A percentile compares a stretch with the other conserved stretches of the same genome.
phyloP scores from a whole-genome alignment of 2,888 invertebrate genomes.

The Cephus pulcher region DNA sequence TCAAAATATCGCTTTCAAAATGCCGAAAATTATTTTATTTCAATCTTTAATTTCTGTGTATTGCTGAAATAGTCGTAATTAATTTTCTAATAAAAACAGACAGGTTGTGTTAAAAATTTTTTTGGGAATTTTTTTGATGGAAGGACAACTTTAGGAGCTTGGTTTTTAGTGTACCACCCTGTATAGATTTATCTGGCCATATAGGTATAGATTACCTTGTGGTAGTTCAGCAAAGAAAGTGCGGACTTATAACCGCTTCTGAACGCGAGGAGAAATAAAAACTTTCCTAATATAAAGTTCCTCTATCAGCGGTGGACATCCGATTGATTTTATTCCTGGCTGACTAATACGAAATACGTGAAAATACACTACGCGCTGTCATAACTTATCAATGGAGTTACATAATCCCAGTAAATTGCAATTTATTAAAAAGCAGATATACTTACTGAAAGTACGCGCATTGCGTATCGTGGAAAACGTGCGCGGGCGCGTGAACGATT shows the following conservation, averaged over 20 bases:
- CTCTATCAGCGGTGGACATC: constrained; percentile 37
- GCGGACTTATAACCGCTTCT: constrained; percentile 36
- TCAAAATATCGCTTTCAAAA: background rate
- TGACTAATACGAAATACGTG: constrained; percentile 23
- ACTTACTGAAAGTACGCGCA: background rate
- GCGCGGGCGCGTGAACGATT: background rate
- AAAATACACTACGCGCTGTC: background rate
- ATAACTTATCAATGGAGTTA: background rate
- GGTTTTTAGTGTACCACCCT: background rate
- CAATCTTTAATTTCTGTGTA: too few relatives aligned
- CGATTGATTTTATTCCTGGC: constrained; percentile 46
- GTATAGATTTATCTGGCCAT: background rate
- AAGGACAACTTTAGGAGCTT: background rate
- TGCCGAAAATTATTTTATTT: too few relatives aligned
- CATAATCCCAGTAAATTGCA: background rate
- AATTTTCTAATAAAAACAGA: background rate
- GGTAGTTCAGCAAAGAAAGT: constrained; percentile 20
- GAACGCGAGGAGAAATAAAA: constrained; percentile 47
- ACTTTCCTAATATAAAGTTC: constrained; percentile 59
- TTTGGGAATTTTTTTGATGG: background rate
- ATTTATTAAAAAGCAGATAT: background rate
- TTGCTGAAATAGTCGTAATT: too few relatives aligned
- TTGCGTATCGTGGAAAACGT: background rate
- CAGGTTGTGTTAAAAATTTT: background rate
- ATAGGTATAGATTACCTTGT: constrained; percentile 18